Percentiles rank a stretch among this genome's conserved stretches.
Evolutionary conservation across 2,113 vertebrate species (phyloP).

Genomic region (Lepisosteus oculatus): DNA sequence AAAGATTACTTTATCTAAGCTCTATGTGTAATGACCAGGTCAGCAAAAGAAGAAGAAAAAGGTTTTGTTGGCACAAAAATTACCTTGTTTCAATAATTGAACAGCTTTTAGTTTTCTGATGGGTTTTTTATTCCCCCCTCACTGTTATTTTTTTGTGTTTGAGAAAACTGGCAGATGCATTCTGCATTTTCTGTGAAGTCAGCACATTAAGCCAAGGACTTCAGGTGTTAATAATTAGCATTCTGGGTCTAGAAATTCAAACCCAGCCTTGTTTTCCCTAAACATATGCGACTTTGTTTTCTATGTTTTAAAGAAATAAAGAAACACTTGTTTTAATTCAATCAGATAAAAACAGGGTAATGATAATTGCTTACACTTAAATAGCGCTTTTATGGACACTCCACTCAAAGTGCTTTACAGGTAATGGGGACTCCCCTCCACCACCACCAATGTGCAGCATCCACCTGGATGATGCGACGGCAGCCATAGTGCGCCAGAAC

Average conservation of each 20-base stretch:
- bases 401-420: no score
- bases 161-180: not conserved
- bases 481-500: no score
- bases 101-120: not conserved
- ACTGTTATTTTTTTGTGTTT: not conserved
- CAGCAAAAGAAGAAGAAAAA: not conserved
- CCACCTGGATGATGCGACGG: no score
- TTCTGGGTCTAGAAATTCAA: constrained; percentile 28
- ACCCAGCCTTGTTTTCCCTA: constrained; percentile 43
- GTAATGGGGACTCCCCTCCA: no score
- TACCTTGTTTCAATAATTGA: not conserved
- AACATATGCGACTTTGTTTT: constrained; percentile 49
- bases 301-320: constrained; percentile 39
- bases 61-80: not conserved
- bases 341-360: no score
- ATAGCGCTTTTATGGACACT: no score
- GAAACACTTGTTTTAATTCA: no score
- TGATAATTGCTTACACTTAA: no score
- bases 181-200: not conserved
- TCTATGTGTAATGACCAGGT: not conserved
- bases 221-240: constrained; percentile 35
- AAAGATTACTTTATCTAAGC: not conserved
- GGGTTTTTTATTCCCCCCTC: not conserved
- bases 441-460: no score
- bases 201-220: not conserved